phyloP scores from a whole-genome alignment of 2,113 vertebrate genomes.

The Castor canadensis region DNA sequence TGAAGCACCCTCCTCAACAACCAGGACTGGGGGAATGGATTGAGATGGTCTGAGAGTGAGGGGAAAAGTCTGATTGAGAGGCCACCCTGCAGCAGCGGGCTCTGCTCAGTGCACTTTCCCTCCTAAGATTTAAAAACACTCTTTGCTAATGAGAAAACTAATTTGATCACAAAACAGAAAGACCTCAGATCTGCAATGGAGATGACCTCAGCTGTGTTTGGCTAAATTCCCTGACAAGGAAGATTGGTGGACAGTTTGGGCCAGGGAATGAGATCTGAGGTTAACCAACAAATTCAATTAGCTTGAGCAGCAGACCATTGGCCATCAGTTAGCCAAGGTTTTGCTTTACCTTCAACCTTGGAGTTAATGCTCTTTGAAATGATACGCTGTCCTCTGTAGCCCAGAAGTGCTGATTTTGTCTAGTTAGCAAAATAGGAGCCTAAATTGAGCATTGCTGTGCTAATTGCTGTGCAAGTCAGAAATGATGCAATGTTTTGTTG shows the following conservation, averaged over 20 bases:
- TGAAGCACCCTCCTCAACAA: accelerated
- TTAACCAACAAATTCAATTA: neutral
- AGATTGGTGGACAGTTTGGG: neutral
- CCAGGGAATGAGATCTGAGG: neutral
- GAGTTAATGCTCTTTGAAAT: neutral
- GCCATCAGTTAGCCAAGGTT: neutral
- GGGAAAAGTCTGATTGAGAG: neutral
- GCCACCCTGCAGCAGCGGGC: accelerated
- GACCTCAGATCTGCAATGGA: neutral
- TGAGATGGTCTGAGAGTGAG: accelerated
- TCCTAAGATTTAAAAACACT: neutral
- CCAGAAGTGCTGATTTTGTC: neutral
- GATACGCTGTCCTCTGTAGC: accelerated
- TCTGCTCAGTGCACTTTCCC: neutral
- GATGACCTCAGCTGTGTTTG: neutral
- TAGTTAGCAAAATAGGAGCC: neutral
- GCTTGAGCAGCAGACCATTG: accelerated
- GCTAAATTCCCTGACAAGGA: accelerated
- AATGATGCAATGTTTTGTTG: accelerated
- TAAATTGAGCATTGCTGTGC: neutral
- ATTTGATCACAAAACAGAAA: neutral
- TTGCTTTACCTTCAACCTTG: neutral
- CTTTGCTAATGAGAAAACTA: neutral
- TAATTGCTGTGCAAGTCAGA: neutral
- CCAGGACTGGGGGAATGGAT: neutral